A percentile compares a stretch with the other conserved stretches of the same genome.
Conservation (phyloP, 2,888 invertebrate genomes). For the Gibbula magus region DNA sequence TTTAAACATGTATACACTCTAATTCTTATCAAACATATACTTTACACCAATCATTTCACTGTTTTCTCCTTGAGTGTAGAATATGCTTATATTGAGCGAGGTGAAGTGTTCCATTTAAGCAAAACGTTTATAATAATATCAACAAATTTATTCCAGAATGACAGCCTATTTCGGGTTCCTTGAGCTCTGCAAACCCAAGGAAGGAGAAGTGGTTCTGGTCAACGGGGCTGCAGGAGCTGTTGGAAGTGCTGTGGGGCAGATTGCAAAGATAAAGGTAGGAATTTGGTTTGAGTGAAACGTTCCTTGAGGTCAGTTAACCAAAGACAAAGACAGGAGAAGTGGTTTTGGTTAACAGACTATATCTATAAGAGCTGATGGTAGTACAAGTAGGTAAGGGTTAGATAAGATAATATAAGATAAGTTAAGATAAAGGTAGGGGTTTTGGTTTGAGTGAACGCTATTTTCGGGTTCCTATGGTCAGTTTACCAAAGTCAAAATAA, state of each 20-base stretch:
- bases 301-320: too few relatives aligned
- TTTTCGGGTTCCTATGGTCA: constrained; percentile 84
- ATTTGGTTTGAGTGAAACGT: constrained; percentile 79
- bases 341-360: constrained; percentile 78
- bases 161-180: constrained; percentile 84
- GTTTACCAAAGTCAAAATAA: constrained; percentile 81
- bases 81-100: too few relatives aligned
- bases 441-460: constrained; percentile 80
- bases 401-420: constrained; percentile 84
- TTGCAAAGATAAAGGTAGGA: constrained; percentile 83
- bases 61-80: too few relatives aligned
- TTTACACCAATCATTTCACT: too few relatives aligned
- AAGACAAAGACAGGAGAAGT: too few relatives aligned
- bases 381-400: constrained; percentile 81
- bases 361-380: constrained; percentile 84
- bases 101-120: too few relatives aligned
- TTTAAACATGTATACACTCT: too few relatives aligned
- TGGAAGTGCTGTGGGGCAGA: constrained; percentile 86
- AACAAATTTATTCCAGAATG: constrained; percentile 36
- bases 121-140: too few relatives aligned
- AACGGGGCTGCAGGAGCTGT: constrained; percentile 88
- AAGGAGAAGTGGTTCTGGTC: constrained; percentile 84
- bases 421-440: constrained; percentile 81
- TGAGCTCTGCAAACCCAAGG: constrained; percentile 83
- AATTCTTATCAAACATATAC: too few relatives aligned